Evolutionary conservation across 1,140 invertebrate genomes (phyloP).

Genomic region (Zaprionus nigranus): DNA sequence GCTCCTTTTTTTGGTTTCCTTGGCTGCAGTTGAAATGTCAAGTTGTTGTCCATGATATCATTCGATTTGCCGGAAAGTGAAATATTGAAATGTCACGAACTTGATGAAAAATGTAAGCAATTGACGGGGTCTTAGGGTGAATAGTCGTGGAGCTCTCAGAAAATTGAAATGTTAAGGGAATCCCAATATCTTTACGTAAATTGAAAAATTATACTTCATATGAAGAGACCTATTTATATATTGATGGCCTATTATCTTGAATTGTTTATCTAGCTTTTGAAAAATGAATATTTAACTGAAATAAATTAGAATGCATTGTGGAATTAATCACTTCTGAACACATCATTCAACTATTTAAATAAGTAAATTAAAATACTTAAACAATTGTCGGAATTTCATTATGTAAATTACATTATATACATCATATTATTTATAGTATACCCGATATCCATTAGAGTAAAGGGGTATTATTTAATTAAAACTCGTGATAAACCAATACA

Average conservation of each 20-base stretch:
- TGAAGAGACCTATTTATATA: too few relatives aligned
- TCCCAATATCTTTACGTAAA: too few relatives aligned
- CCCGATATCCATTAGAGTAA: too few relatives aligned
- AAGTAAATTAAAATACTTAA: background rate
- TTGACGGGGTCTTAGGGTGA: background rate
- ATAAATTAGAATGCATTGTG: background rate
- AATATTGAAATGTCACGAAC: conserved; percentile 13
- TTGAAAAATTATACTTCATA: background rate
- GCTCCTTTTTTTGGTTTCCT: background rate
- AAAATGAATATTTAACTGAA: background rate
- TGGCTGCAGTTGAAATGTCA: conserved; percentile 58
- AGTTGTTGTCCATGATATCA: conserved; percentile 30
- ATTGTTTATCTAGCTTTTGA: background rate
- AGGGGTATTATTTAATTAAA: too few relatives aligned
- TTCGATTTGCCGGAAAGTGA: conserved; percentile 6
- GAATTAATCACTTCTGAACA: background rate
- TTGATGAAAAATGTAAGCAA: background rate
- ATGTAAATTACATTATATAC: too few relatives aligned
- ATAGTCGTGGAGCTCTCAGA: too few relatives aligned
- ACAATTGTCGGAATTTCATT: background rate
- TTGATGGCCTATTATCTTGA: background rate
- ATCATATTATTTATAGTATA: too few relatives aligned
- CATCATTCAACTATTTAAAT: too few relatives aligned
- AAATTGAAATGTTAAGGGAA: background rate
- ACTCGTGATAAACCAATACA: too few relatives aligned